Evolutionary conservation across 2,888 invertebrate species (phyloP), one percentile per base, ranked within the genome.

Genomic region (Meteorus cinctellus): DNA sequence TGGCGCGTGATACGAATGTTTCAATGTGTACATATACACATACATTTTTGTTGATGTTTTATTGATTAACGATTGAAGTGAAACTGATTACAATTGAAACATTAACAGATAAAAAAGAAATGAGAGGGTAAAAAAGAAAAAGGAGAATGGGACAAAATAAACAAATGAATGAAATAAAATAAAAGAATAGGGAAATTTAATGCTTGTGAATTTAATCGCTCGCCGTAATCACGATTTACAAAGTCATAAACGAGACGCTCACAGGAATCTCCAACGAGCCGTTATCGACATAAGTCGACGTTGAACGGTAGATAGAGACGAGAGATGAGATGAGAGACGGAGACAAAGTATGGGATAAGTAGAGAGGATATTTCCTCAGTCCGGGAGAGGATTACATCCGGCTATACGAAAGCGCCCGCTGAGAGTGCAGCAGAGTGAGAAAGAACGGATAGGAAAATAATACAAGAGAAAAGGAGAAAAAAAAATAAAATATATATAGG

Each of bases 241-340:
- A 76, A 72, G 72, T 72, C 71, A 71, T 76, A 72, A 72, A 76
- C 66, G 67, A 67, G 63, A 36, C 45, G 34, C 67, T 67, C 75
- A 62, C 41, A 31, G 45, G 65, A 66, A 76, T 76, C 72, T 71
- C 59, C 65, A 76, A 71, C 71, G 75, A 72, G 71, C 67, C 72
- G 67, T 67, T 71, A 76, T 76, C 75, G 75, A 76, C 72, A 66
- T 76, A 76, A 76, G 75, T 76, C 75, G 75, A 71, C 72, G 70
- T 66, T 45, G 60, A 76, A 66, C 72, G 65, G 19, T 55, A 69
- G 68, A 68, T 63, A 62, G 63, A 74, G 51, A 68, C 16, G n/a
- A 51, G 6, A 51, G 8, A 8, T 55, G 19, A 59, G 34, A 68
- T n/a, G 48, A 48, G 48, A 48, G 48, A 48, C n/a, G 5, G 48